Evolutionary conservation across 2,113 vertebrate species (phyloP).

Genomic region (Myiopsitta monachus): DNA sequence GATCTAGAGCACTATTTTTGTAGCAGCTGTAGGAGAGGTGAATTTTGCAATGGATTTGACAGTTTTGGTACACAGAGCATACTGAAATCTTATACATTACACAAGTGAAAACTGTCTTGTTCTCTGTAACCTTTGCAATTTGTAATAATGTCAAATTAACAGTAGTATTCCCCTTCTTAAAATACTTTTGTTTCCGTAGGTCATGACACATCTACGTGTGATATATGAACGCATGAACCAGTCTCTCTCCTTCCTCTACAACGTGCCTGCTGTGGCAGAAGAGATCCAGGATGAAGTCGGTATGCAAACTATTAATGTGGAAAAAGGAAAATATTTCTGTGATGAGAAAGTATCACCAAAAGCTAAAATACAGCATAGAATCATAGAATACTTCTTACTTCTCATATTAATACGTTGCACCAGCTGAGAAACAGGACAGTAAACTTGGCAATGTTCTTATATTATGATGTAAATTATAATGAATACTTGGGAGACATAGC

Average conservation of each 20-base stretch:
- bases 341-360: neutral
- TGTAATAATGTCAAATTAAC: neutral
- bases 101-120: neutral
- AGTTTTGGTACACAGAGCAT: neutral
- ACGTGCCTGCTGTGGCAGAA: slow-evolving; percentile 90
- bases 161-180: neutral
- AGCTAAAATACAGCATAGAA: neutral
- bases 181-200: slow-evolving; percentile 71
- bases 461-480: neutral
- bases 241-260: slow-evolving; percentile 95
- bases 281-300: slow-evolving; percentile 98
- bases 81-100: neutral
- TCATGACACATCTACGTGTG: slow-evolving; percentile 96
- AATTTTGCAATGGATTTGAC: neutral
- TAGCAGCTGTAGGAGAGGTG: neutral
- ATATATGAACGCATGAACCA: slow-evolving; percentile 99
- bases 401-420: neutral
- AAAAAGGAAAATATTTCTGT: neutral
- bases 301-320: slow-evolving; percentile 66
- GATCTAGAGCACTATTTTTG: neutral
- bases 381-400: neutral
- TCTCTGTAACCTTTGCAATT: neutral
- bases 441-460: neutral
- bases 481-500: neutral
- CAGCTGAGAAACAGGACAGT: neutral